Conservation (phyloP, 2,113 vertebrate species). For the Hymenochirus boettgeri region DNA sequence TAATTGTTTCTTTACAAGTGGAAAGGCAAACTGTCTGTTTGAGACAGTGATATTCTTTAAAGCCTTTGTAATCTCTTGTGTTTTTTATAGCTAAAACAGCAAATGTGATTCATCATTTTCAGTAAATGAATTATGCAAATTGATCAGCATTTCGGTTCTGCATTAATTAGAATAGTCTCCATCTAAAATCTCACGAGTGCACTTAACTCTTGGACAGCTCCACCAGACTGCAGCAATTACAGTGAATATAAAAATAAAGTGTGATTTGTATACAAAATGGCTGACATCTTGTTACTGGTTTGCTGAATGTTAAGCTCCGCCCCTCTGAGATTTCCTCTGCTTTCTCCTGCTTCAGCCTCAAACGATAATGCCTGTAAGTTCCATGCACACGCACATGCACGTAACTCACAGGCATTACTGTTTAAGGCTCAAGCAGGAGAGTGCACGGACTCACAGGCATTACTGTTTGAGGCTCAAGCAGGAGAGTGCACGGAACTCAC, state of each 20-base stretch:
- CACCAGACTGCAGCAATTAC: slow-evolving; percentile 17
- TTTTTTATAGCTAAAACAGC: not conserved
- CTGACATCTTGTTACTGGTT: no score
- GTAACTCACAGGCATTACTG: no score
- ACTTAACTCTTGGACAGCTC: slow-evolving; percentile 32
- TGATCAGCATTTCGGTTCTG: slow-evolving; percentile 6
- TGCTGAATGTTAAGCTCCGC: no score
- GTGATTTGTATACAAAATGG: slow-evolving; percentile 13
- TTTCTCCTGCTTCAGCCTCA: no score
- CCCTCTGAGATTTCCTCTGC: no score
- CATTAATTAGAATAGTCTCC: slow-evolving; percentile 29
- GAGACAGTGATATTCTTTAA: not conserved
- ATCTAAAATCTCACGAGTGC: slow-evolving; percentile 26
- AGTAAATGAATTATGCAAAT: slow-evolving; percentile 34
- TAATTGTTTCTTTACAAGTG: not conserved
- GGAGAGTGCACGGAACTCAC: no score
- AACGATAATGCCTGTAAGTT: no score
- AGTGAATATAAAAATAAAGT: not conserved
- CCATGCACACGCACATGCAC: no score
- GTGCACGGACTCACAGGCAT: no score
- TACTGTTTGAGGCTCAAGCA: no score
- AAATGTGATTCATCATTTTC: slow-evolving; percentile 27
- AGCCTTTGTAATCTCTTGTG: not conserved
- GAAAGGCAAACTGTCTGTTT: not conserved
- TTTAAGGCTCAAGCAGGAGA: no score